These are phyloP conservation scores for Dyspetes luteomarginatus DNA, from an alignment of 2,888 invertebrate genomes.

Conservation along the genomic window DNA sequence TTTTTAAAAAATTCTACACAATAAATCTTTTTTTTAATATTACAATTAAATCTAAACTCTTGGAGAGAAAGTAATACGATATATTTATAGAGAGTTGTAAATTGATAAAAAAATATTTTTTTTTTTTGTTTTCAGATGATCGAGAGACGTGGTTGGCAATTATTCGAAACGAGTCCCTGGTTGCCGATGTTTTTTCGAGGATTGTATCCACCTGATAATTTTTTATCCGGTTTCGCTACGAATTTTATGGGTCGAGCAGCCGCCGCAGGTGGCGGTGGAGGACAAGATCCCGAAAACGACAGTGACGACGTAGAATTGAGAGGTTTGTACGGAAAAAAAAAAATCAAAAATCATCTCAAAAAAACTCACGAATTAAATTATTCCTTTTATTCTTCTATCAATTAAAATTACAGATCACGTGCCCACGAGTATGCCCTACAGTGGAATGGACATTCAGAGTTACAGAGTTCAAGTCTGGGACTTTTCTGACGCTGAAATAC, in stretches of 20 bases:
- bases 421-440: conserved; percentile 72
- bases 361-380: neutral
- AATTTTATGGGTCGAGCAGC: conserved; percentile 48
- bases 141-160: neutral
- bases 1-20: too few species aligned
- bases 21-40: too few species aligned
- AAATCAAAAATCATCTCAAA: neutral
- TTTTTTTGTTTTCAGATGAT: neutral
- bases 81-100: too few species aligned
- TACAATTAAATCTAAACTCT: too few species aligned
- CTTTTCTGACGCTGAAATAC: conserved; percentile 89
- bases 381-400: conserved; percentile 18
- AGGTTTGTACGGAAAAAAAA: conserved; percentile 65
- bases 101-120: too few species aligned
- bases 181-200: conserved; percentile 15
- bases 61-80: too few species aligned
- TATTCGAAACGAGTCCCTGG: neutral
- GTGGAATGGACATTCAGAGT: conserved; percentile 82
- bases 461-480: conserved; percentile 95
- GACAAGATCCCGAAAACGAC: conserved; percentile 76
- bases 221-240: neutral
- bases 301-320: conserved; percentile 77
- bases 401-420: conserved; percentile 71
- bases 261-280: conserved; percentile 62
- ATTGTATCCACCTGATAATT: conserved; percentile 3